Evolutionary conservation across 2,888 invertebrate genomes (phyloP).

Genomic region (Apamea anceps): DNA sequence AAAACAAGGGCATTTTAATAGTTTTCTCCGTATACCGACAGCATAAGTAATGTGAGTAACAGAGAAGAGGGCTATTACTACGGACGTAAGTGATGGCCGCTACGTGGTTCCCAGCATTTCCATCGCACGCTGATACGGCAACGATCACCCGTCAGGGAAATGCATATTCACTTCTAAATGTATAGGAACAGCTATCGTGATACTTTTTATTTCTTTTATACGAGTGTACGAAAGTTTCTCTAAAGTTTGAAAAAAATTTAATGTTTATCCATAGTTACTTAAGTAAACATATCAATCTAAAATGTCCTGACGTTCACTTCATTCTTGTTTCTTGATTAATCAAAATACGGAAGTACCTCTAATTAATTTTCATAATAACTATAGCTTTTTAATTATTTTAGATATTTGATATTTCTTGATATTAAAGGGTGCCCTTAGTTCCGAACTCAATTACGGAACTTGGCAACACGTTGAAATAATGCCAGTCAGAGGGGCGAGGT

Average conservation of each 20-base stretch:
- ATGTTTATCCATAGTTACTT: not conserved
- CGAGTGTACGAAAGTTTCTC: not conserved
- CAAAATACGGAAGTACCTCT: not conserved
- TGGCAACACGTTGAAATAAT: slow-evolving; percentile 68
- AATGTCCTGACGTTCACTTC: not conserved
- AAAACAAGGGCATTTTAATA: slow-evolving; percentile 40
- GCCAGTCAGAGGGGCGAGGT: slow-evolving; percentile 65
- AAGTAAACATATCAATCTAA: not conserved
- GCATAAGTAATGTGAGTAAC: slow-evolving; percentile 49
- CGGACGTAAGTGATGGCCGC: slow-evolving; percentile 53
- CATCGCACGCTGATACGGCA: slow-evolving; percentile 39
- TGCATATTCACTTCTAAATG: slow-evolving; percentile 52
- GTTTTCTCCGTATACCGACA: slow-evolving; percentile 43
- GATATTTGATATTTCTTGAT: slow-evolving; percentile 50
- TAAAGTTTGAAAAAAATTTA: not conserved
- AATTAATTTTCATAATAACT: slow-evolving; percentile 14
- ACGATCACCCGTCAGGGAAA: slow-evolving; percentile 44
- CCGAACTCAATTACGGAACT: slow-evolving; percentile 65
- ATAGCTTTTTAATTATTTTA: slow-evolving; percentile 37
- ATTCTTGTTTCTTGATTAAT: not conserved
- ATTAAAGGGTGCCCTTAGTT: slow-evolving; percentile 64
- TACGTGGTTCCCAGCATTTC: slow-evolving; percentile 59
- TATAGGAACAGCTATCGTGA: not conserved
- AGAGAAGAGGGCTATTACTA: slow-evolving; percentile 57
- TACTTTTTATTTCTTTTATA: slow-evolving; percentile 9